Base-by-base conservation (phyloP, 2,888 invertebrate genomes). In the Platycheirus rosarum region DNA sequence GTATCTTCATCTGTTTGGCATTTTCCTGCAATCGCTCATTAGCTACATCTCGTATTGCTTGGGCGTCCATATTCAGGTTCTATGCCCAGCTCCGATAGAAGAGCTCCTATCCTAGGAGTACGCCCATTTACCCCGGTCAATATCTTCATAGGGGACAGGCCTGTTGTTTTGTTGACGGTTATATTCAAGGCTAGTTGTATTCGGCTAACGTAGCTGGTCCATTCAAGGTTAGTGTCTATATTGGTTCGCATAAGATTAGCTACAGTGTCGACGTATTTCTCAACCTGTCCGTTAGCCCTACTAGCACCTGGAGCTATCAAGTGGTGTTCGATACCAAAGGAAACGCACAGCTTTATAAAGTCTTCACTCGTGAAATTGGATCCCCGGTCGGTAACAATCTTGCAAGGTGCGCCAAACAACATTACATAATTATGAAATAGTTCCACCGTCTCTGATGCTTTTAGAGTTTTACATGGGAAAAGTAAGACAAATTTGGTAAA, bases 341-440 rank as follows among this genome's bases (percentile, higher is more conserved):
- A 55, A 20, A 29, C 42, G 32, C 74, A 63, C 13, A 69, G 35
- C 11, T 76, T 69, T 53, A 35, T 57, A 40, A 66, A 74, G 8
- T 55, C 48, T 18, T 16, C 65, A 37, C 55, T 55, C 14, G 60
- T 51, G 51, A 76, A 69, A 32, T 70, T 63, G 6, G 48, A 48
- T 16, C 68, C 68, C 65, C 53, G 14, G 44, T 78, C 66, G 51
- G 49, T 78, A 18, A 78, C 48, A 29, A 75, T 46, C 37, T 66
- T 49, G 51, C 23, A 42, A 49, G 78, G 66, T 26, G 66, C 66
- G n/a, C 71, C 71, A 57, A 78, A 60, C 55, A 69, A 40, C 69
- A 57, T 65, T 55, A 82, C 23, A 23, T 23, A 23, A 23, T 23
- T 23, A 23, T 23, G 23, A 23, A 23, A 23, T 23, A 23, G 23